Evolutionary conservation across 2,113 vertebrate species (phyloP).

Genomic region (Caranx melampygus): DNA sequence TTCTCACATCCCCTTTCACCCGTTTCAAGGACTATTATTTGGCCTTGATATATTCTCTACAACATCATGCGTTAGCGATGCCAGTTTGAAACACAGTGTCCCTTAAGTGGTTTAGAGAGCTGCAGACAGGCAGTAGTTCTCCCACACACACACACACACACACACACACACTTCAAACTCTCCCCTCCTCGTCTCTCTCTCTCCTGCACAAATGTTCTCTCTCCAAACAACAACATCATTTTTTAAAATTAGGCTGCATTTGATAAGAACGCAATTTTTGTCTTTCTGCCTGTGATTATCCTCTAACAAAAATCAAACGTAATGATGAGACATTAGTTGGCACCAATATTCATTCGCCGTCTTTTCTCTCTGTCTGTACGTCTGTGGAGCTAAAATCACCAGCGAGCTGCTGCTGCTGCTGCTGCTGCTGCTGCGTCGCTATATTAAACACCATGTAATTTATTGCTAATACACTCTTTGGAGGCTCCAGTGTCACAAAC

Average conservation of each 20-base stretch:
- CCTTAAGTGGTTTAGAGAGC: conserved; percentile 71
- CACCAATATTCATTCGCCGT: conserved; percentile 30
- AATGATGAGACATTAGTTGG: conserved; percentile 63
- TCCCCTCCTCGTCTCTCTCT: conserved; percentile 5
- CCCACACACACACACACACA: background rate
- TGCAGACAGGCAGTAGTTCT: conserved; percentile 46
- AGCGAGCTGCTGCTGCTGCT: conserved; percentile 8
- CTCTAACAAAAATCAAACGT: conserved; percentile 53
- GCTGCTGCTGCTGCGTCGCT: too few species aligned
- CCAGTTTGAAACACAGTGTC: conserved; percentile 75
- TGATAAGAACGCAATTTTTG: conserved; percentile 62
- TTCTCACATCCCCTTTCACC: conserved; percentile 74
- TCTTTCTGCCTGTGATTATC: conserved; percentile 54
- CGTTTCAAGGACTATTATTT: conserved; percentile 78
- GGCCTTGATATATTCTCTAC: conserved; percentile 74
- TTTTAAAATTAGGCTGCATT: conserved; percentile 62
- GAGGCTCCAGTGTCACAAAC: conserved; percentile 65
- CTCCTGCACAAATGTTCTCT: conserved; percentile 39
- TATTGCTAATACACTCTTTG: conserved; percentile 67
- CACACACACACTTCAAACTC: conserved; percentile 35
- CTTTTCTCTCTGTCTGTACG: conserved; percentile 27
- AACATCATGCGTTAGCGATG: conserved; percentile 74
- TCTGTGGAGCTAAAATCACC: conserved; percentile 55
- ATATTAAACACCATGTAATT: conserved; percentile 68
- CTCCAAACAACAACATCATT: conserved; percentile 57